Evolutionary conservation across 1,140 invertebrate genomes (phyloP), one percentile per base, ranked within the genome.

Genomic region (Drosophila dunni): DNA sequence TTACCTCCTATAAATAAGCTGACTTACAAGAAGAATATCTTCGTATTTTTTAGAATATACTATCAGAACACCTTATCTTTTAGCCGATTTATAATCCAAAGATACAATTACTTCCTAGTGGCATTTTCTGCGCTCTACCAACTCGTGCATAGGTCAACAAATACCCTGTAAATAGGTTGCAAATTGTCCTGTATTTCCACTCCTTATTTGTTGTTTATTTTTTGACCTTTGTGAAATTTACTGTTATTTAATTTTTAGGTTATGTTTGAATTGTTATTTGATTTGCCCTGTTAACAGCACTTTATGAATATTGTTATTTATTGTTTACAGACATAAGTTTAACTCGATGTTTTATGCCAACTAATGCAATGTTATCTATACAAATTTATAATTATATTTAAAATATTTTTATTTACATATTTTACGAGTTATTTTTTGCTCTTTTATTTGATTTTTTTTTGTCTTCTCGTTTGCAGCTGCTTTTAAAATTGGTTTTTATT

Each of bases 401-500:
- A 45, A 45, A 8, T 40, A 36, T 48, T 74, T 34, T 11, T 33
- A 8, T 33, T 69, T 42, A 8, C 9, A 34, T 36, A 2, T 13
- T 44, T 20, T 51, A 20, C 6, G 40, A 34, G n/a, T 17, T 11
- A 54, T 71, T 51, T 29, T 38, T 46, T 20, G 17, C 17, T 20
- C 17, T 20, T 20, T 44, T 50, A 11, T 57, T 46, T 34, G 46
- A 36, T 36, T n/a, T 34, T 17, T 67, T 20, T 46, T n/a, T 29
- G 61, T 63, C 38, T 58, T 58, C 29, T 73, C 40, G 29, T 61
- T 73, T 68, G 46, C 64, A 67, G 64, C 67, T 34, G 38, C 36
- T 54, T 67, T 73, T 73, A n/a, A 38, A 34, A n/a, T 17, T 60
- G 48, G 56, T 60, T 73, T 54, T 67, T 10, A 73, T 67, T 53